Conservation (phyloP, 1,140 invertebrate species). For the Parapsyche elsis region DNA sequence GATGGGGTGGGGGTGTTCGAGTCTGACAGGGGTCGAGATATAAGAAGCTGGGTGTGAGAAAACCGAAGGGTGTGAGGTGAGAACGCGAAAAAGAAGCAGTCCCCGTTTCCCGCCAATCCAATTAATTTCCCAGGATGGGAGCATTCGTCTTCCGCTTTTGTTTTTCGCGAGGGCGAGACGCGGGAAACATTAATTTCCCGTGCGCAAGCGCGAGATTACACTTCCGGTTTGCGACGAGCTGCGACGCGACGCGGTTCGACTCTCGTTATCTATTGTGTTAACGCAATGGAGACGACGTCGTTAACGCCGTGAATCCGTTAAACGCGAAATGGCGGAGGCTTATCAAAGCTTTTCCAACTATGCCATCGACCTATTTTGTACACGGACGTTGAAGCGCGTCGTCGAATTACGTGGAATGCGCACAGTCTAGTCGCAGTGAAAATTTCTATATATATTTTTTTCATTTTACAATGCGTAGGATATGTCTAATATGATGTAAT, state of each 20-base stretch:
- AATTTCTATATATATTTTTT: too few relatives aligned
- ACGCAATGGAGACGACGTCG: neutral
- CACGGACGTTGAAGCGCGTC: neutral
- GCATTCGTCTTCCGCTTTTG: constrained; percentile 44
- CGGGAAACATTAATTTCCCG: constrained; percentile 39
- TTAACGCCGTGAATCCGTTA: neutral
- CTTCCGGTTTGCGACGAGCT: neutral
- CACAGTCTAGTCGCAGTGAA: too few relatives aligned
- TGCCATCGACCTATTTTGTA: neutral
- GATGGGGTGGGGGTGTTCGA: too few relatives aligned
- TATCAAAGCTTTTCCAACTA: neutral
- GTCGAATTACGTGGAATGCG: neutral
- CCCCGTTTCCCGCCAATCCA: constrained; percentile 31
- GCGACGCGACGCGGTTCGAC: too few relatives aligned
- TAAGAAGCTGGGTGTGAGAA: neutral
- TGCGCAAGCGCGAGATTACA: constrained; percentile 1
- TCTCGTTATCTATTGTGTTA: neutral
- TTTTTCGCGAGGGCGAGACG: too few relatives aligned
- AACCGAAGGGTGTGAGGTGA: neutral
- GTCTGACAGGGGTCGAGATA: neutral
- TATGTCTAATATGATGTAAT: too few relatives aligned
- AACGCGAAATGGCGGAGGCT: too few relatives aligned
- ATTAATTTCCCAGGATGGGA: constrained; percentile 39
- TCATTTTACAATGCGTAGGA: too few relatives aligned
- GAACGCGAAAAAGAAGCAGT: neutral